phyloP scores from a whole-genome alignment of 2,888 invertebrate genomes.

The Leptinotarsa juncta region DNA sequence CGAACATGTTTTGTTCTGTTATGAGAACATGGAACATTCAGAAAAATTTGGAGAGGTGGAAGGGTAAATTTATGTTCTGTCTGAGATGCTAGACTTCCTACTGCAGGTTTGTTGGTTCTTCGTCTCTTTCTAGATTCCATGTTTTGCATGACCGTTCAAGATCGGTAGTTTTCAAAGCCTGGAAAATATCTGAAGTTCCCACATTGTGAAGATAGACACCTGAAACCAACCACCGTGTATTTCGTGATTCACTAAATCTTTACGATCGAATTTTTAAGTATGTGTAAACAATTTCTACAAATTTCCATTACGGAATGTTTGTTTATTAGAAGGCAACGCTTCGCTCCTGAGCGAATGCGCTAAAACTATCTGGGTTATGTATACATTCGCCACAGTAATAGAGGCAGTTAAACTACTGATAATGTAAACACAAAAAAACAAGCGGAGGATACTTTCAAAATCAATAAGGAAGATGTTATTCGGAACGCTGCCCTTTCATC shows the following conservation, averaged over 20 bases:
- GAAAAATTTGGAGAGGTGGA: too few relatives aligned
- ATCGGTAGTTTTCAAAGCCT: too few relatives aligned
- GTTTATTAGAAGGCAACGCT: slow-evolving; percentile 27
- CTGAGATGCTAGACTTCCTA: too few relatives aligned
- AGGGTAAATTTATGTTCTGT: too few relatives aligned
- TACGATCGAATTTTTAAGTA: slow-evolving; percentile 6
- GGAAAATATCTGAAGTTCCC: too few relatives aligned
- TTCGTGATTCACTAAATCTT: neutral
- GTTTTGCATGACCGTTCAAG: too few relatives aligned
- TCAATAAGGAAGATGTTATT: slow-evolving; percentile 28
- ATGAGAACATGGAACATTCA: too few relatives aligned
- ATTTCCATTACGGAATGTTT: slow-evolving; percentile 29
- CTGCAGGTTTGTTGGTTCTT: too few relatives aligned
- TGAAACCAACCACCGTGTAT: neutral
- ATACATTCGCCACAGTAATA: slow-evolving; percentile 30
- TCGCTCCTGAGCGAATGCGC: slow-evolving; percentile 20
- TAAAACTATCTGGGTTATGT: slow-evolving; percentile 36
- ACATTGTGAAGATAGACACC: too few relatives aligned
- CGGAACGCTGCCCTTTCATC: slow-evolving; percentile 33
- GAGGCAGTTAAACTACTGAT: slow-evolving; percentile 26
- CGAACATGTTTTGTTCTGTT: too few relatives aligned
- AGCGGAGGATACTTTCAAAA: slow-evolving; percentile 24
- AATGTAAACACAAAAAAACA: slow-evolving; percentile 28
- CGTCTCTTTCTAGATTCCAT: too few relatives aligned
- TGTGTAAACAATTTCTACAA: slow-evolving; percentile 34